Evolutionary conservation across 2,888 invertebrate genomes (phyloP).

Genomic region (Drosophila silvestris): DNA sequence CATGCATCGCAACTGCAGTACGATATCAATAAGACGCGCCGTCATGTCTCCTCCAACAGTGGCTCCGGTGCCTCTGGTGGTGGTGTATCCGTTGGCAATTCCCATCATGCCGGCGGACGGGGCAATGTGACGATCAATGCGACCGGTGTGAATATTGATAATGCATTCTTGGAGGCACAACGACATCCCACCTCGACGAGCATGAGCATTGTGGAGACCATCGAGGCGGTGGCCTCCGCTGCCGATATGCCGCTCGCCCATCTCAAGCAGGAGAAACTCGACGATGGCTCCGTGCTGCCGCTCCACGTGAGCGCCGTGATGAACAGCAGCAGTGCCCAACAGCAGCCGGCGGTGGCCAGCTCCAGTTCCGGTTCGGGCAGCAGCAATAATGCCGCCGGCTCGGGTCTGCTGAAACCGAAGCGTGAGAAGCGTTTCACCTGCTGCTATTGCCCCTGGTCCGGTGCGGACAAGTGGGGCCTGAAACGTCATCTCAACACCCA

Average conservation of each 20-base stretch:
- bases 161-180: slow-evolving; percentile 83
- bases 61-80: slow-evolving; percentile 39
- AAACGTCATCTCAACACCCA: slow-evolving; percentile 97
- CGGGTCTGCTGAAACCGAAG: slow-evolving; percentile 85
- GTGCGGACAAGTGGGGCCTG: slow-evolving; percentile 97
- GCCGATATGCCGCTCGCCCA: slow-evolving; percentile 83
- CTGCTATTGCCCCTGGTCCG: slow-evolving; percentile 96
- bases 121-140: slow-evolving; percentile 84
- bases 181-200: slow-evolving; percentile 84
- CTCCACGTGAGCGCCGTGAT: slow-evolving; percentile 62
- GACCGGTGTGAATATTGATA: slow-evolving; percentile 80
- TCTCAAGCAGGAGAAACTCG: slow-evolving; percentile 84
- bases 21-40: slow-evolving; percentile 92
- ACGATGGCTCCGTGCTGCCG: slow-evolving; percentile 73
- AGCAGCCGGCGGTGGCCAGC: slow-evolving; percentile 63
- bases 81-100: slow-evolving; percentile 82
- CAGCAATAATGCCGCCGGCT: slow-evolving; percentile 45
- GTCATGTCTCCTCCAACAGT: slow-evolving; percentile 84
- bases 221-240: slow-evolving; percentile 85
- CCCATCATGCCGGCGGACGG: slow-evolving; percentile 86
- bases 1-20: slow-evolving; percentile 96
- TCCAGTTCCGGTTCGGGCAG: slow-evolving; percentile 73
- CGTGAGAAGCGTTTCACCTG: slow-evolving; percentile 92
- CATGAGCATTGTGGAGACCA: slow-evolving; percentile 85
- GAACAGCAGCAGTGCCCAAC: slow-evolving; percentile 62